Evolutionary conservation across 2,113 vertebrate species (phyloP).

Genomic region (Mustelus asterias): DNA sequence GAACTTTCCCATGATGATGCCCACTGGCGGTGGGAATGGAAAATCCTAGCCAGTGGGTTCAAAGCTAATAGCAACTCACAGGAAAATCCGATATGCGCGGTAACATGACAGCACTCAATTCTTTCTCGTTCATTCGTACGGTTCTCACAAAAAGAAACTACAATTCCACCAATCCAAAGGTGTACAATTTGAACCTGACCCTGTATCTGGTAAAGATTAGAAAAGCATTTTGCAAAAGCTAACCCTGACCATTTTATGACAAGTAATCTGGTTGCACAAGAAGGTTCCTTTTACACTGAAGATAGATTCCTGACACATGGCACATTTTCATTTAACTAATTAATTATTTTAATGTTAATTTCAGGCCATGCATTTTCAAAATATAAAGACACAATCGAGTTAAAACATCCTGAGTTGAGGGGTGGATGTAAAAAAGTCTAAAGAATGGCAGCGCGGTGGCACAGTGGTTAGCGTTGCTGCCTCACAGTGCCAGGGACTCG

Average conservation of each 20-base stretch:
- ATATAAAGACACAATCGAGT: not conserved
- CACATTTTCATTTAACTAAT: not conserved
- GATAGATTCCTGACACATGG: not conserved
- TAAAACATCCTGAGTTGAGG: not conserved
- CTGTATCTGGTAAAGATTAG: not conserved
- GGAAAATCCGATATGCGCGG: not conserved
- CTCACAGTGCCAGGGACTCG: too few species aligned
- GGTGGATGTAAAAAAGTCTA: not conserved
- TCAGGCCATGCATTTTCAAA: not conserved
- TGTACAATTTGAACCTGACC: not conserved
- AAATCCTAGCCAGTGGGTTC: not conserved
- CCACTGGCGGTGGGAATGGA: too few species aligned
- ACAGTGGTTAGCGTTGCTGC: too few species aligned
- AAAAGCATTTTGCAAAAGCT: not conserved
- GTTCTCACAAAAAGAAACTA: not conserved
- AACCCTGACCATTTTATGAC: not conserved
- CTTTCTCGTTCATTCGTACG: not conserved
- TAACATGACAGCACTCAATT: not conserved
- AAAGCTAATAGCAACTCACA: not conserved
- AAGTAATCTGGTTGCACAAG: not conserved
- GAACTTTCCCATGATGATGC: too few species aligned
- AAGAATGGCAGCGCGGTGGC: not conserved
- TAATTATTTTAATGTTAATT: not conserved
- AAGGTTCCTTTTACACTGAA: not conserved
- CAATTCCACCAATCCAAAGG: not conserved